A percentile compares a stretch with the other conserved stretches of the same genome.
Evolutionary conservation across 64 coral and sea anemone genomes (phyloP).

Genomic region (Dendrophyllia cribrosa): DNA sequence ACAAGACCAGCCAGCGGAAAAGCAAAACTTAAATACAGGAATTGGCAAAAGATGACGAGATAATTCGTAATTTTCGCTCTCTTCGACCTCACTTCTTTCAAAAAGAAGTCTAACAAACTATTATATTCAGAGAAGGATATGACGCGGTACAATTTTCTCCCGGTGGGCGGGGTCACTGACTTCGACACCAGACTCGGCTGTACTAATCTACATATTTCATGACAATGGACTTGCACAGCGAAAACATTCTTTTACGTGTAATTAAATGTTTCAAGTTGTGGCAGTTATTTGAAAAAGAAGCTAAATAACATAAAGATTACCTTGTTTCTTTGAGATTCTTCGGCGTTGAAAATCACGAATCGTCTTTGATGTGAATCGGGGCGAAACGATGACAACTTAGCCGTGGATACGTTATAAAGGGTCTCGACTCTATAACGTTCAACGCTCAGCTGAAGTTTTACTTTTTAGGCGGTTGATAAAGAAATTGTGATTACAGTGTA

Average conservation of each 20-base stretch:
- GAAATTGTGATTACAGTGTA: not conserved
- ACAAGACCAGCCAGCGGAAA: conserved; percentile 1
- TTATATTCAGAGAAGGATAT: conserved; percentile 4
- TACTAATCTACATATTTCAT: conserved; percentile 24
- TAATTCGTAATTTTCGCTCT: not conserved
- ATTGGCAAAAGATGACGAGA: conserved; percentile 19
- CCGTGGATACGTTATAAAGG: not conserved
- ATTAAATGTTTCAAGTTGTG: not conserved
- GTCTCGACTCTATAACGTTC: not conserved
- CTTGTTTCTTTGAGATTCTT: not conserved
- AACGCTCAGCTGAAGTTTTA: not conserved
- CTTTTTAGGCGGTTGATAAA: too few species aligned
- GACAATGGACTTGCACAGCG: not conserved
- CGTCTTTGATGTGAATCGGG: not conserved
- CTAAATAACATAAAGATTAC: not conserved
- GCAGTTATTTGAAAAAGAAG: not conserved
- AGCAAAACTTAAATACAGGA: not conserved
- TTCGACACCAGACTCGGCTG: not conserved
- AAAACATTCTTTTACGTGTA: too few species aligned
- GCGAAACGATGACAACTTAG: not conserved
- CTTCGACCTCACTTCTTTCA: not conserved
- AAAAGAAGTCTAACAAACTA: not conserved
- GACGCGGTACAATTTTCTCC: not conserved
- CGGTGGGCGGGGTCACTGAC: not conserved
- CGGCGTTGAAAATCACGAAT: not conserved